Conservation (phyloP, 2,888 invertebrate species). For the Xanthia icteritia region DNA sequence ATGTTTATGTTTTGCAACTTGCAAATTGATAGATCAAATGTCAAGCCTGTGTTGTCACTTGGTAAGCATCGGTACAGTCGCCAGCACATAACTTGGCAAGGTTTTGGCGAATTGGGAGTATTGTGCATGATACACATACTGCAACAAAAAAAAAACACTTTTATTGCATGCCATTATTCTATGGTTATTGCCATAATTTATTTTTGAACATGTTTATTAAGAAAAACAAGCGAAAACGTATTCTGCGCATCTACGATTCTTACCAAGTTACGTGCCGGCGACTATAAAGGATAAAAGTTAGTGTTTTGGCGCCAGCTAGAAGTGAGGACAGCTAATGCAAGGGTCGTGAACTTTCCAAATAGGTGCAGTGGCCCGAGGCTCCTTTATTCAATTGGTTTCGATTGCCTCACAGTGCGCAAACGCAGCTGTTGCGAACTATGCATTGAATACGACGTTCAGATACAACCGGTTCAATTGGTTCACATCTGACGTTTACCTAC, state of each 20-base stretch:
- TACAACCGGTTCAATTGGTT: slow-evolving; percentile 58
- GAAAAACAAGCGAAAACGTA: too few relatives aligned
- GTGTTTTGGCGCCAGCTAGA: slow-evolving; percentile 53
- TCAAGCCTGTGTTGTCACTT: slow-evolving; percentile 41
- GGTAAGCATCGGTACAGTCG: slow-evolving; percentile 15
- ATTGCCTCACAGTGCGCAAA: slow-evolving; percentile 64
- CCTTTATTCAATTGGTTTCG: slow-evolving; percentile 70
- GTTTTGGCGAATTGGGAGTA: too few relatives aligned
- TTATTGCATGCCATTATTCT: too few relatives aligned
- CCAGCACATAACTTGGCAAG: too few relatives aligned
- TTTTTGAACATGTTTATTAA: too few relatives aligned
- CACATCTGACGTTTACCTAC: slow-evolving; percentile 56
- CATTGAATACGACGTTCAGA: slow-evolving; percentile 41
- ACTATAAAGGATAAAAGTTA: slow-evolving; percentile 45
- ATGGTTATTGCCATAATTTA: too few relatives aligned
- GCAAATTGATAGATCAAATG: slow-evolving; percentile 54
- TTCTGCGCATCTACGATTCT: too few relatives aligned
- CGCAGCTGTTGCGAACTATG: slow-evolving; percentile 58
- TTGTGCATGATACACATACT: too few relatives aligned
- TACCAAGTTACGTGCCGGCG: too few relatives aligned
- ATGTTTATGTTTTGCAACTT: slow-evolving; percentile 39
- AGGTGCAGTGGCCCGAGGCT: slow-evolving; percentile 46
- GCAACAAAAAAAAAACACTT: too few relatives aligned
- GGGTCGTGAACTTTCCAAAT: slow-evolving; percentile 72
- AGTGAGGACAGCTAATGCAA: slow-evolving; percentile 54